phyloP scores from a whole-genome alignment of 2,797 vertebrate genomes.

The Micrastur ruficollis region DNA sequence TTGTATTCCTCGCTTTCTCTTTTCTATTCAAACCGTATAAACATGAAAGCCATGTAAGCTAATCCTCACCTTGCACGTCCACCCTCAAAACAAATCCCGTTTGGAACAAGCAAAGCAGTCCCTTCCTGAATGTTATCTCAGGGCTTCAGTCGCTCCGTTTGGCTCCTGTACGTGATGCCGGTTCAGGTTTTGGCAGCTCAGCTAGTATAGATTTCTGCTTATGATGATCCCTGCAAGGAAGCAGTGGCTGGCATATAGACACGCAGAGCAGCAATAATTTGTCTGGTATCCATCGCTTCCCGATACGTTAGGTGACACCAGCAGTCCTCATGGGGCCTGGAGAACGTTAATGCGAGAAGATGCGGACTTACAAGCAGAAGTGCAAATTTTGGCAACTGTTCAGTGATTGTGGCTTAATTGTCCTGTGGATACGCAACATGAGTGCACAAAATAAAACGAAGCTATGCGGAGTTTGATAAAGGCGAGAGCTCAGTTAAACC shows the following conservation, averaged over 20 bases:
- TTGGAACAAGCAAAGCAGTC: background rate
- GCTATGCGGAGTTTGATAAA: background rate
- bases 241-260: background rate
- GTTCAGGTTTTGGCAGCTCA: constrained; percentile 32
- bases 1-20: background rate
- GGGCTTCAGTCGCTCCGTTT: constrained; percentile 25
- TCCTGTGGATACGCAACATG: background rate
- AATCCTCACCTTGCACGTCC: background rate
- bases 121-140: constrained; percentile 52
- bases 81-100: constrained; percentile 15
- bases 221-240: background rate
- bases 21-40: background rate
- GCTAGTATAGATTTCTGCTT: background rate
- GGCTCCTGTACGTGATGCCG: background rate
- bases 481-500: background rate
- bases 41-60: background rate
- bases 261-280: background rate
- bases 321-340: background rate
- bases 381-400: background rate
- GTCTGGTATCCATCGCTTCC: background rate
- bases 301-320: background rate
- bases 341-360: background rate
- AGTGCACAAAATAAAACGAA: background rate
- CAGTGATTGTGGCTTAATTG: background rate
- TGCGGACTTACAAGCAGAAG: background rate